Evolutionary conservation across 1,140 invertebrate genomes (phyloP), one percentile per base, ranked within the genome.

Genomic region (Rhagoletis zephyria): DNA sequence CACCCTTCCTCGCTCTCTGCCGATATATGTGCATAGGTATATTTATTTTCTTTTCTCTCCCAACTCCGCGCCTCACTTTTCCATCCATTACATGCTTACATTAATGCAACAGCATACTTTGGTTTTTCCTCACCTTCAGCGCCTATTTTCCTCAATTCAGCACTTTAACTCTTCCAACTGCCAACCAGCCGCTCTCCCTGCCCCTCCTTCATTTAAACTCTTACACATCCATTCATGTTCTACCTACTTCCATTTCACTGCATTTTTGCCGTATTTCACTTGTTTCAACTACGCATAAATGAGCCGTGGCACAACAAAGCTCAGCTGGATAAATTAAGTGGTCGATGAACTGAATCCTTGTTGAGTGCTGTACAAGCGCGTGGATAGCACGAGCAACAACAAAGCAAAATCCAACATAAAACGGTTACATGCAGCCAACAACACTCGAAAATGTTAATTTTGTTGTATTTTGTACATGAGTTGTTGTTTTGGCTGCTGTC

Each of bases 241-340:
- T 42, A 10, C 45, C 40, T 4, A 40, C 59, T 64, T 86, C 59
- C 60, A 30, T 42, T 48, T 61, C 60, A 30, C 40, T 63, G 40
- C 85, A 61, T 86, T 45, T 12, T 56, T 61, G 85, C 16, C 30
- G 30, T 60, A 86, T 30, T 81, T 30, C 74, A 63, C 67, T 74
- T 74, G 67, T 74, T 74, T 74, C 42, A 45, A 74, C 85, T 63
- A 86, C 85, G 85, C 85, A 90, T 89, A 90, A 90, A 90, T 90
- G 90, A 89, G 90, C 88, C 90, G 89, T 90, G 87, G 91, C 74
- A 91, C 90, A 30, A 30, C 30, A 91, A 91, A 90, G 91, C 91
- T 91, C 90, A 91, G 90, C 90, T 89, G 91, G 91, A 91, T 91
- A 91, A 91, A 91, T 91, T 91, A 91, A 91, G 91, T 91, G 91